Evolutionary conservation across 2,888 invertebrate genomes (phyloP), one percentile per base, ranked within the genome.

Genomic region (Epirrita christyi): DNA sequence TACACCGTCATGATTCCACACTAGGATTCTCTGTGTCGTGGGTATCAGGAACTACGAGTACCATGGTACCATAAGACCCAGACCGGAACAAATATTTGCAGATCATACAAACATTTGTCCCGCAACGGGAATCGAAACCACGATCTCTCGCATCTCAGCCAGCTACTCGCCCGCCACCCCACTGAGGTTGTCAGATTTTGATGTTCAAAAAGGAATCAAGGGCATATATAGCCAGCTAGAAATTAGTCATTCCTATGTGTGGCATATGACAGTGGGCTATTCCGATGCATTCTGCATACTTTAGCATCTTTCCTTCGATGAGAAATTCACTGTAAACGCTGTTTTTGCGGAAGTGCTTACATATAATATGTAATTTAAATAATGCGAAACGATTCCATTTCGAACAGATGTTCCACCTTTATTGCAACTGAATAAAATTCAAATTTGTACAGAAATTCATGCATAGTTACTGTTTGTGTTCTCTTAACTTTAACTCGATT

Each of bases 321-420:
- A 41, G 41, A 41, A 59, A 66, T 63, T 61, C 62, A 63, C 62
- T 63, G 61, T 61, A 53, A 61, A 55, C 52, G 56, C 63, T 65
- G 68, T 71, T 72, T 74, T 71, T 71, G 71, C 61, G 59, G 61
- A 64, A 70, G 62, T 51, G 43, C 64, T 64, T 63, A 56, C 64
- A 64, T 63, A 56, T 66, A 61, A 66, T 61, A 56, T 4, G 59
- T 64, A 63, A 59, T 60, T 61, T 59, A 46, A 64, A 61, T 64
- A 59, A 58, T 65, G 65, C 40, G 10, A 42, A 6, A 11, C 11
- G 21, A 46, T 45, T 32, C 21, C 14, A 27, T 27, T 6, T 10
- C 32, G 0, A 1, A n/a, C 27, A 36, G 13, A n/a, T 38, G 4
- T 21, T 21, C 11, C 27, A 47, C 11, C 41, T 43, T 46, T 60